Conservation (phyloP, 2,113 vertebrate species). For the Holacanthus passer region DNA sequence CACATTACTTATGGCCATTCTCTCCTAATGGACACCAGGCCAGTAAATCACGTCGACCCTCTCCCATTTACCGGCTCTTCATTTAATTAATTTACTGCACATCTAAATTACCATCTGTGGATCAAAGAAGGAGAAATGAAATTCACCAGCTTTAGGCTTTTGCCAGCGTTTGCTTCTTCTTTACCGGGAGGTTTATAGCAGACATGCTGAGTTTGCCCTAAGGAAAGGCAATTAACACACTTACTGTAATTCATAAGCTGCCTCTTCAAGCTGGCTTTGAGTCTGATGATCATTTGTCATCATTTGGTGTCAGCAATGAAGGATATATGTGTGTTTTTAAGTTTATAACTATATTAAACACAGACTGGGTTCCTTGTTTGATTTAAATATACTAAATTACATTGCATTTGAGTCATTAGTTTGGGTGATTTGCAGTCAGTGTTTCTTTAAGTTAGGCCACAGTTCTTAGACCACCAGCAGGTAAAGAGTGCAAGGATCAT, state of each 20-base stretch:
- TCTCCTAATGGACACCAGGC: constrained; percentile 47
- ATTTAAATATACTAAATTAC: background rate
- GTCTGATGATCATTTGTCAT: background rate
- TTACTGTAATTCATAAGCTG: constrained; percentile 30
- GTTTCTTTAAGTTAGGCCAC: too few relatives aligned
- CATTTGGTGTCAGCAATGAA: background rate
- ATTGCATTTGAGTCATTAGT: background rate
- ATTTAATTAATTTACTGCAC: constrained; percentile 64
- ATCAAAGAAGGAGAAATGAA: constrained; percentile 38
- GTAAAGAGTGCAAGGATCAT: background rate
- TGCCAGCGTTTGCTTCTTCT: constrained; percentile 12
- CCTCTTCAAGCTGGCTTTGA: constrained; percentile 20
- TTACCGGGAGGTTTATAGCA: constrained; percentile 9
- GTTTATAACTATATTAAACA: background rate
- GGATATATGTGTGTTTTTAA: background rate
- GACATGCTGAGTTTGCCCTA: constrained; percentile 17
- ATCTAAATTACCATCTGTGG: constrained; percentile 69
- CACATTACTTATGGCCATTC: constrained; percentile 29
- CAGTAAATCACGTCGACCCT: constrained; percentile 65
- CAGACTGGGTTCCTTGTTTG: background rate
- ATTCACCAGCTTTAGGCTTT: constrained; percentile 15
- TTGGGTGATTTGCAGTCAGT: background rate
- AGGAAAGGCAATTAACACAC: constrained; percentile 43
- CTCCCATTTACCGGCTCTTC: constrained; percentile 54
- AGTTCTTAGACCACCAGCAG: too few relatives aligned